Evolutionary conservation across 2,888 invertebrate genomes (phyloP).

Genomic region (Epistrophe eligans): DNA sequence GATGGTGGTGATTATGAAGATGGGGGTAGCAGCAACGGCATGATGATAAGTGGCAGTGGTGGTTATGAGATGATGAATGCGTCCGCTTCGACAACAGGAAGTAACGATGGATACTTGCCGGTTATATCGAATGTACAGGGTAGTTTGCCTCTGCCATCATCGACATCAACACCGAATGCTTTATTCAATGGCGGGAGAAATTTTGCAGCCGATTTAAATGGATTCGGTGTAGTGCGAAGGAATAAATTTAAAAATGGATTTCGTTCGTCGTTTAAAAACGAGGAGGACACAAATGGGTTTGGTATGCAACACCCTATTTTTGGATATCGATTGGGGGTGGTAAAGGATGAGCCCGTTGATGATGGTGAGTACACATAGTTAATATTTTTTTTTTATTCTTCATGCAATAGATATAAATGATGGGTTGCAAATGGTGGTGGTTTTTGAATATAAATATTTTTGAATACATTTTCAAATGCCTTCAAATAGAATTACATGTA

Average conservation of each 20-base stretch:
- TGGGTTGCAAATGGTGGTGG: conserved; percentile 1
- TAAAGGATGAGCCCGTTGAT: conserved; percentile 82
- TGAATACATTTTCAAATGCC: neutral
- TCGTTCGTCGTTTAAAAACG: conserved; percentile 55
- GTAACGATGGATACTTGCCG: conserved; percentile 62
- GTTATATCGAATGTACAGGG: conserved; percentile 74
- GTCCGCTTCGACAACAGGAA: conserved; percentile 43
- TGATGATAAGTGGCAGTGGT: conserved; percentile 59
- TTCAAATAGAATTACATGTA: neutral
- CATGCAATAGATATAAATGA: neutral
- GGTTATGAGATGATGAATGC: conserved; percentile 70
- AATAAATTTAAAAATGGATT: conserved; percentile 68
- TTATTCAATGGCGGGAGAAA: conserved; percentile 52
- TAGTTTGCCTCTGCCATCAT: conserved; percentile 22
- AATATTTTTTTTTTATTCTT: conserved; percentile 4
- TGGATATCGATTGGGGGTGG: conserved; percentile 81
- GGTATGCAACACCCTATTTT: conserved; percentile 82
- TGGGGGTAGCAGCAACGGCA: conserved; percentile 40
- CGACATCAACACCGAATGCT: neutral
- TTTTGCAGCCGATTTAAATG: conserved; percentile 43
- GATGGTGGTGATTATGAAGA: conserved; percentile 71
- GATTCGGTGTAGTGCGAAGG: conserved; percentile 40
- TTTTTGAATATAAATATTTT: neutral
- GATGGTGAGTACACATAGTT: conserved; percentile 78
- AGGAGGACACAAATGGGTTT: conserved; percentile 75